Base-by-base conservation (phyloP, 2,113 vertebrate genomes). In the Mesitornis unicolor region DNA sequence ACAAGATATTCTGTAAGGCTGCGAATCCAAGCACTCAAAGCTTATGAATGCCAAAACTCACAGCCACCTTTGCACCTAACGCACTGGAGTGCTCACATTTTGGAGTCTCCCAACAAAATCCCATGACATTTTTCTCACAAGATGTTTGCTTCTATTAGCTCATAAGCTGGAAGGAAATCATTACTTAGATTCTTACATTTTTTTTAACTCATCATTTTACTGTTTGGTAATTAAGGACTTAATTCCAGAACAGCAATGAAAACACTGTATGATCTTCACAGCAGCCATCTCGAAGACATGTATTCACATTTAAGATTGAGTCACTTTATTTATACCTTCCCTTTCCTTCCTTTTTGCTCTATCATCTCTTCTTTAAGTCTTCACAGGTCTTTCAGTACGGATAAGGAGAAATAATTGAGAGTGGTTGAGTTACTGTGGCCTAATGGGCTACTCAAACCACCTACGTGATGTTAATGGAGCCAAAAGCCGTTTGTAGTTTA, bases 211-310 rank as follows among this genome's bases (percentile, higher is more conserved):
- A 22, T 20, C 1, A 8, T 76, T n/a, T 78, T 31, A 43, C 26
- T 45, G 9, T 57, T n/a, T 54, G 29, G 7, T 71, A 7, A 15
- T 45, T 61, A 17, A 83, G 31, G 8, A 42, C 11, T 61, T 75
- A 25, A 2, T 83, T 69, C 31, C 17, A 51, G 31, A 75, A 43
- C 5, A 33, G 6, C 18, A 87, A 60, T 16, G 31, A 79, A 87
- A 87, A 3, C 5, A 8, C 6, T 20, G 0, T 12, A 5, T 13
- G 3, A 48, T 0, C 13, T 73, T 84, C 21, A 13, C 38, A 70
- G 10, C 25, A 67, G 13, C 40, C 13, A 50, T 38, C 20, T 59
- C 50, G 20, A n/a, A 60, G 73, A 47, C 2, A 2, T 70, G 64
- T 7, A 21, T 53, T 73, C 21, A 68, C 22, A 28, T 36, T 43